Evolutionary conservation across 2,797 vertebrate genomes (phyloP), one percentile per base, ranked within the genome.

Genomic region (Myripristis jacobus): DNA sequence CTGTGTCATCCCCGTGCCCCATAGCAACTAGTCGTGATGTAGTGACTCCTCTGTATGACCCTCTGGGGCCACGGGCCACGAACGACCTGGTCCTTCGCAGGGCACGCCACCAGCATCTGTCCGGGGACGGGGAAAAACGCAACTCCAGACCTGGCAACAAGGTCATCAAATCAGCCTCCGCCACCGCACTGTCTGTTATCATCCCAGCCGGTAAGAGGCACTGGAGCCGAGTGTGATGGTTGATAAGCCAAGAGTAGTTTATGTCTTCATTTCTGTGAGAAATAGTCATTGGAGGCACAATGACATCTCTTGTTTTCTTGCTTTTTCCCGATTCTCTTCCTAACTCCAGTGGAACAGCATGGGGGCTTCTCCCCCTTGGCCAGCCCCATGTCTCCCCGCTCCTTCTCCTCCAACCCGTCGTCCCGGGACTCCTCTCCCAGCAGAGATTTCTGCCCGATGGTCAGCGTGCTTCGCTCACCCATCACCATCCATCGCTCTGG

Each of bases 151-250:
- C 95, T 0, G 95, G 95, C 57, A 93, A 92, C 83, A 97, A 97
- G 91, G 96, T 97, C 46, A 97, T 96, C 80, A 97, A 97, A 81
- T 97, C 96, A 1, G 96, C 96, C 0, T 97, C 96, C 0, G 95
- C 96, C 38, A 97, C 96, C 0, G 96, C 96, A 10, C 87, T 97
- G 67, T 97, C 96, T 0, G 95, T 97, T 88, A 96, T 97, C 89
- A 97, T 97, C 58, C 96, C 96, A 72, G 92, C 96, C 94, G 96
- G 96, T 96, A 80, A 87, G n/a, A 57, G 22, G 2, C 4, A 16
- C 12, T 6, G 8, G 21, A 53, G n/a, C n/a, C n/a, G n/a, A n/a
- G n/a, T n/a, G n/a, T n/a, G n/a, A n/a, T n/a, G n/a, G n/a, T n/a
- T n/a, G n/a, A n/a, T n/a, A n/a, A n/a, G n/a, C n/a, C 4, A 31